Percentiles rank a stretch among this genome's conserved stretches.
phyloP scores from a whole-genome alignment of 1,140 invertebrate genomes.

The Centruroides vittatus region DNA sequence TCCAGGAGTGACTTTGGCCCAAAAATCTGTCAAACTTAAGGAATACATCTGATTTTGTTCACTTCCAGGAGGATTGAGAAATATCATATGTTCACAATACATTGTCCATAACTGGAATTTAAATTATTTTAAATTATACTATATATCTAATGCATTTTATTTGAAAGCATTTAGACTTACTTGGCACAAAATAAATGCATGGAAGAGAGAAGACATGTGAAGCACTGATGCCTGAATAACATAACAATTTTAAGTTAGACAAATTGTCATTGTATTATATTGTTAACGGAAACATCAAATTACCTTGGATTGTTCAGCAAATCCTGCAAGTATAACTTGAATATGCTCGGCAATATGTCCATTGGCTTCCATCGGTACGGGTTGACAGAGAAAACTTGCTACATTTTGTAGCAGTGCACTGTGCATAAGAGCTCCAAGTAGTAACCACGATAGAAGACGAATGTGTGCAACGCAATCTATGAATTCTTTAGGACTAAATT shows the following conservation, averaged over 20 bases:
- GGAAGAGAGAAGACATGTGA: slow-evolving; percentile 73
- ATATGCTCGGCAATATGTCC: slow-evolving; percentile 94
- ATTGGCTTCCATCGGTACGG: slow-evolving; percentile 88
- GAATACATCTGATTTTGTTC: slow-evolving; percentile 28
- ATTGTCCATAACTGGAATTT: slow-evolving; percentile 79
- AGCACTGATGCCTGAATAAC: slow-evolving; percentile 46
- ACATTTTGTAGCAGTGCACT: slow-evolving; percentile 42
- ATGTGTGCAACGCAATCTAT: slow-evolving; percentile 90
- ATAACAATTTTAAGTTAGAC: background rate
- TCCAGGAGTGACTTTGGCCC: slow-evolving; percentile 91
- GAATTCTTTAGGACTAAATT: slow-evolving; percentile 70
- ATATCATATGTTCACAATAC: slow-evolving; percentile 81
- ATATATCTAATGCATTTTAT: too few relatives aligned
- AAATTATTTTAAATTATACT: slow-evolving; percentile 19
- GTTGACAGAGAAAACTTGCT: slow-evolving; percentile 43
- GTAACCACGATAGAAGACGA: slow-evolving; percentile 83
- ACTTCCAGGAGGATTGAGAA: slow-evolving; percentile 40
- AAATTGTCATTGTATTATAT: too few relatives aligned
- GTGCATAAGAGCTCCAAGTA: slow-evolving; percentile 84
- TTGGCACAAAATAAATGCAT: slow-evolving; percentile 51
- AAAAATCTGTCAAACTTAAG: slow-evolving; percentile 77
- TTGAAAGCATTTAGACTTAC: slow-evolving; percentile 21
- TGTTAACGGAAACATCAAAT: background rate
- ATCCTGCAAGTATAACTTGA: slow-evolving; percentile 81
- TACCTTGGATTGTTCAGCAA: slow-evolving; percentile 85